Evolutionary conservation across 1,140 invertebrate genomes (phyloP).

Genomic region (Nasonia vitripennis): DNA sequence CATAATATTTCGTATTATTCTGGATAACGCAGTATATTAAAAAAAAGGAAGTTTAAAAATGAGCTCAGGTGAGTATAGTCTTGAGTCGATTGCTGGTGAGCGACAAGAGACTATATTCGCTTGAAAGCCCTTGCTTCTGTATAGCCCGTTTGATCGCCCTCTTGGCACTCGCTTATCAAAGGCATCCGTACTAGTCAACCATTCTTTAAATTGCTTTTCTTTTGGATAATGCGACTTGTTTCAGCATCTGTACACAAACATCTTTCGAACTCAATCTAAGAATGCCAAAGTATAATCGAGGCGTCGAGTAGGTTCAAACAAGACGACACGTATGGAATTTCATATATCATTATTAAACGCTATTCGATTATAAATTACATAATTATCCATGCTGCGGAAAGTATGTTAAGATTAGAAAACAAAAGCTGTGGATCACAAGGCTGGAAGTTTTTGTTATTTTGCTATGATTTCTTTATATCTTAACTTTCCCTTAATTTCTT

Average conservation of each 20-base stretch:
- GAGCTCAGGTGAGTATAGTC: conserved; percentile 42
- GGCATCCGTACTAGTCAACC: conserved; percentile 36
- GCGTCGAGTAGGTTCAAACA: conserved; percentile 43
- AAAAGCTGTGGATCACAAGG: conserved; percentile 67
- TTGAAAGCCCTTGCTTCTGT: conserved; percentile 38
- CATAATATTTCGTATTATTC: conserved; percentile 47
- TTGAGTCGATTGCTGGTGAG: not conserved
- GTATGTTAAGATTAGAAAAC: conserved; percentile 50
- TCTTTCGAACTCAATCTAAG: conserved; percentile 16
- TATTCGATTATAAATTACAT: conserved; percentile 30
- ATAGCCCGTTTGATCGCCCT: conserved; percentile 44
- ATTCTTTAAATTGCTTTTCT: conserved; percentile 12
- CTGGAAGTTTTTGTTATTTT: conserved; percentile 73
- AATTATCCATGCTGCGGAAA: conserved; percentile 42
- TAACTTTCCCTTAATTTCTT: conserved; percentile 16
- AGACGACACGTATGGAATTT: conserved; percentile 23
- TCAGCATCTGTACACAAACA: conserved; percentile 13
- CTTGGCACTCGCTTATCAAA: conserved; percentile 47
- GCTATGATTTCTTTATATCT: conserved; percentile 63
- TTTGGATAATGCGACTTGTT: not conserved
- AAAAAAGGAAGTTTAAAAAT: conserved; percentile 2
- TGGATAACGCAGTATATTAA: conserved; percentile 45
- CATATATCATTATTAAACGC: conserved; percentile 1
- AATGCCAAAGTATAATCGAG: conserved; percentile 50
- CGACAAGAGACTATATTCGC: conserved; percentile 45